These are phyloP conservation scores for Adoxophyes honmai DNA, from an alignment of 1,140 invertebrate species.

Conservation along the genomic window DNA sequence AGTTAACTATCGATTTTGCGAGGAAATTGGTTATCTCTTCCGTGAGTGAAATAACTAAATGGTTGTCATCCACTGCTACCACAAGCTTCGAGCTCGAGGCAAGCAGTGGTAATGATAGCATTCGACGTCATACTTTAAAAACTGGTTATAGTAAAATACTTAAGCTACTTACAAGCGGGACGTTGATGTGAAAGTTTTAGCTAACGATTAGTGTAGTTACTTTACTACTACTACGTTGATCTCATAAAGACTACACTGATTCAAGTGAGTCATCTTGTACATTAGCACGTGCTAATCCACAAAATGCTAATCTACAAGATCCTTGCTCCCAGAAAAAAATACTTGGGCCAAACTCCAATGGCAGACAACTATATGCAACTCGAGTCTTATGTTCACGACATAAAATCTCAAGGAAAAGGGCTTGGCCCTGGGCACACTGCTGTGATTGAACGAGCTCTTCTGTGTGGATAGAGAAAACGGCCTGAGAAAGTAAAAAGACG, in stretches of 20 bases:
- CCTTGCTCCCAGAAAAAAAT: not conserved
- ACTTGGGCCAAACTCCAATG: not conserved
- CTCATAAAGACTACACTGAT: too few species aligned
- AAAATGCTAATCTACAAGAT: conserved; percentile 16
- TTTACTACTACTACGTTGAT: conserved; percentile 28
- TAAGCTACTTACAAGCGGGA: conserved; percentile 30
- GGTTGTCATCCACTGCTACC: too few species aligned
- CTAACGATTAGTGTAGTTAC: conserved; percentile 15
- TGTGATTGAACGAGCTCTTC: conserved; percentile 40
- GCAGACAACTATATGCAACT: not conserved
- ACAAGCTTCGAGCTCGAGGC: too few species aligned
- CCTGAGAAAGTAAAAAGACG: conserved; percentile 64
- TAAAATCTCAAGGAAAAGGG: conserved; percentile 12
- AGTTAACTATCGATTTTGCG: too few species aligned
- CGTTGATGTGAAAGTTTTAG: conserved; percentile 45
- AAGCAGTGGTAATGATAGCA: conserved; percentile 27
- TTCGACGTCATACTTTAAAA: conserved; percentile 28
- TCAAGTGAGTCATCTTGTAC: too few species aligned
- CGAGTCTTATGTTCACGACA: not conserved
- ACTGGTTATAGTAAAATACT: conserved; percentile 38
- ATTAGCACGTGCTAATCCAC: too few species aligned
- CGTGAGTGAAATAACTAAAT: too few species aligned
- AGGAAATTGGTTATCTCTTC: too few species aligned
- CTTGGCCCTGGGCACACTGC: conserved; percentile 31
- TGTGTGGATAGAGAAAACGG: conserved; percentile 30